Conservation (phyloP, 1,140 invertebrate genomes). For the Odontomachus brunneus region DNA sequence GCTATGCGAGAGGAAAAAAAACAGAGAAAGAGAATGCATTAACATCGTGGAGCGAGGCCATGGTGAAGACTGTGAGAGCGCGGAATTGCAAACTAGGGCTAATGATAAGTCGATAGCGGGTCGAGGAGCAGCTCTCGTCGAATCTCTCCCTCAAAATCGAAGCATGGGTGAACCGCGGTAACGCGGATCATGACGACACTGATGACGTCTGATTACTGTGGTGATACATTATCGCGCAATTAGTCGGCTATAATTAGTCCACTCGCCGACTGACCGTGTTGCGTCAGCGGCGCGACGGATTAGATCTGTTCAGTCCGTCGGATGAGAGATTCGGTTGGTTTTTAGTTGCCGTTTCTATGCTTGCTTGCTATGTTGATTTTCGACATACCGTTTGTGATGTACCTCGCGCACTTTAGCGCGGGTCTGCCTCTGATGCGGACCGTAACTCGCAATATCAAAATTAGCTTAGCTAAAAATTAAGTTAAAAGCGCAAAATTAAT, state of each 20-base stretch:
- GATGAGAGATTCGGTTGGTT: background rate
- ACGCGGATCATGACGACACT: background rate
- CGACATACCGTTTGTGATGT: constrained; percentile 70
- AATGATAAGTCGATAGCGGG: constrained; percentile 41
- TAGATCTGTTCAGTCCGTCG: constrained; percentile 18
- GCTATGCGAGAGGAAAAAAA: constrained; percentile 69
- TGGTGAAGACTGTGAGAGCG: too few relatives aligned
- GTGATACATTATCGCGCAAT: background rate
- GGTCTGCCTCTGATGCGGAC: constrained; percentile 55
- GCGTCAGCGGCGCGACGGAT: constrained; percentile 11
- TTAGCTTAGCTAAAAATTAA: constrained; percentile 68
- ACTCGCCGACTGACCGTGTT: background rate
- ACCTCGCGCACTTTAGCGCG: constrained; percentile 59
- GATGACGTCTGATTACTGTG: constrained; percentile 19
- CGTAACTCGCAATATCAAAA: constrained; percentile 66
- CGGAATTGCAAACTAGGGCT: constrained; percentile 29
- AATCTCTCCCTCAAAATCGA: constrained; percentile 20
- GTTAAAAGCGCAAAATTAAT: constrained; percentile 57
- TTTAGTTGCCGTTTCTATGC: constrained; percentile 36
- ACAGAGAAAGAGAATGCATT: constrained; percentile 14
- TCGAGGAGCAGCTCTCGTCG: constrained; percentile 40
- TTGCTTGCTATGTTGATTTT: background rate
- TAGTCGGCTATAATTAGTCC: constrained; percentile 33
- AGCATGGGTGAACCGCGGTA: background rate
- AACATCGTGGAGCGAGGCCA: background rate